Percentiles rank a stretch among this genome's conserved stretches.
Evolutionary conservation across 2,797 vertebrate species (phyloP).

Genomic region (Taenioides sp.): DNA sequence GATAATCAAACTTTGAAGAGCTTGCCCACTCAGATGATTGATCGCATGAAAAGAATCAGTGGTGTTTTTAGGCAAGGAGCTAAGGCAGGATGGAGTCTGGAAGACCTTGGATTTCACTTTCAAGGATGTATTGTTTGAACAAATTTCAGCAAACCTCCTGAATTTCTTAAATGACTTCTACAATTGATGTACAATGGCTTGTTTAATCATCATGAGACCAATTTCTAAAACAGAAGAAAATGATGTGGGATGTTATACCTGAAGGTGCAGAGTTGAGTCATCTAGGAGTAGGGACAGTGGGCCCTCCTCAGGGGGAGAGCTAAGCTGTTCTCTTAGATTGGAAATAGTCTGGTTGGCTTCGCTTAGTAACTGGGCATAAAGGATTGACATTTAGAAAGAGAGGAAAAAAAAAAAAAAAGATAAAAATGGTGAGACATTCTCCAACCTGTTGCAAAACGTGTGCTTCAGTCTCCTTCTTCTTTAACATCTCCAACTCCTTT

Average conservation of each 20-base stretch:
- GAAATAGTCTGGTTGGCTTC: constrained; percentile 42
- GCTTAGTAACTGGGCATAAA: constrained; percentile 42
- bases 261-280: constrained; percentile 43
- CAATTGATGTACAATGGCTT: not conserved
- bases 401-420: not conserved
- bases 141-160: constrained; percentile 42
- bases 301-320: not conserved
- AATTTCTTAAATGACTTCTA: constrained; percentile 59
- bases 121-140: not conserved
- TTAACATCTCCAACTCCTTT: constrained; percentile 29
- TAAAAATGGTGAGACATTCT: not conserved
- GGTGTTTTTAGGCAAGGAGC: constrained; percentile 32
- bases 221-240: not conserved
- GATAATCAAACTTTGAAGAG: not conserved
- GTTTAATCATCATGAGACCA: not conserved
- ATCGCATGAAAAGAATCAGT: not conserved
- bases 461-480: constrained; percentile 28
- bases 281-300: constrained; percentile 31
- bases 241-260: constrained; percentile 45
- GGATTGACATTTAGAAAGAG: not conserved
- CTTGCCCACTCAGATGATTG: constrained; percentile 3
- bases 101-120: not conserved
- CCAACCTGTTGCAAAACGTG: constrained; percentile 50
- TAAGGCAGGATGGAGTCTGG: not conserved
- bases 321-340: constrained; percentile 37